Percentiles rank a stretch among this genome's conserved stretches.
These are phyloP conservation scores for Heliconius congener DNA, from an alignment of 1,140 invertebrate species.

Conservation along the genomic window DNA sequence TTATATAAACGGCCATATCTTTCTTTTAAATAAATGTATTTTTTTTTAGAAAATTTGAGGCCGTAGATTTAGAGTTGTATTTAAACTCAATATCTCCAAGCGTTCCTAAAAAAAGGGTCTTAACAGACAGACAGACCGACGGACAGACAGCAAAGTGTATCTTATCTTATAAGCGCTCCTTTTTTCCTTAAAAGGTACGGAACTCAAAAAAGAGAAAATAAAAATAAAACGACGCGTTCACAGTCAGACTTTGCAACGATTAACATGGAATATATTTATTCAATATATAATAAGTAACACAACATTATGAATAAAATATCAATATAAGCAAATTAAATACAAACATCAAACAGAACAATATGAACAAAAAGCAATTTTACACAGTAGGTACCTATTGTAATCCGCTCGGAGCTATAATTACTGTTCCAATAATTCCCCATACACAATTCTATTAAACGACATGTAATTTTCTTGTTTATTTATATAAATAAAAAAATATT, in stretches of 20 bases:
- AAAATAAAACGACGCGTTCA: too few species aligned
- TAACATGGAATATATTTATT: neutral
- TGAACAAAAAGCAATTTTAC: conserved; percentile 9
- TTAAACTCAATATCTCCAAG: too few species aligned
- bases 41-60: too few species aligned
- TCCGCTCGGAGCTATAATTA: neutral
- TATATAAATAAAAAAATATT: neutral
- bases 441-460: neutral
- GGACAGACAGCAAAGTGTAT: too few species aligned
- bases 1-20: too few species aligned
- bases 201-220: too few species aligned
- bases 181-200: too few species aligned
- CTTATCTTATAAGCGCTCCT: too few species aligned
- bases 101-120: too few species aligned
- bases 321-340: conserved; percentile 4
- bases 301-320: neutral
- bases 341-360: neutral
- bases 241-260: neutral
- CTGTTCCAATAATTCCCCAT: neutral
- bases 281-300: neutral
- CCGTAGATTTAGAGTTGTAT: too few species aligned
- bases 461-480: neutral
- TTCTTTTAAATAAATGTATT: too few species aligned
- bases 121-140: too few species aligned
- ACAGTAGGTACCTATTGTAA: neutral